Evolutionary conservation across 2,113 vertebrate genomes (phyloP).

Genomic region (Ellobius talpinus): DNA sequence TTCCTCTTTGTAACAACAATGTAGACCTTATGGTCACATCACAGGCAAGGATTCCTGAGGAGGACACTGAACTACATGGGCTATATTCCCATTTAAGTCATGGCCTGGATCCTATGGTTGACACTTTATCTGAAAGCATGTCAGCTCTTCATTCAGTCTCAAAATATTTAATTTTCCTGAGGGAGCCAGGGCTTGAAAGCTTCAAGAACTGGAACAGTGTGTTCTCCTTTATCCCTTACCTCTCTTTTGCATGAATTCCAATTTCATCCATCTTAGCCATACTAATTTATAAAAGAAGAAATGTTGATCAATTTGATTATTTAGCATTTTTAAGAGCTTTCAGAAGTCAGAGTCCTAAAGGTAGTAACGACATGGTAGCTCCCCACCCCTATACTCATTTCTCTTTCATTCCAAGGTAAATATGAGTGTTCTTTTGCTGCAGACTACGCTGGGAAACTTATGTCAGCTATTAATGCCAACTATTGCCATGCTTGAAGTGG

Average conservation of each 20-base stretch:
- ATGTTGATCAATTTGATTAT: slow-evolving; percentile 3
- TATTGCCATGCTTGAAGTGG: not conserved
- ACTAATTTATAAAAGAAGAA: slow-evolving; percentile 43
- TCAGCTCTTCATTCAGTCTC: not conserved
- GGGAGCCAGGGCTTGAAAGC: not conserved
- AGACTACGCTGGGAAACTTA: not conserved
- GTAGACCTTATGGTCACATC: not conserved
- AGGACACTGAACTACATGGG: not conserved
- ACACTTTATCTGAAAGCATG: not conserved
- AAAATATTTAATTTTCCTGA: not conserved
- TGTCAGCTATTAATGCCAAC: not conserved
- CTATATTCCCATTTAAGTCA: not conserved
- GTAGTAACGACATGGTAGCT: not conserved
- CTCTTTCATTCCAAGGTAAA: not conserved
- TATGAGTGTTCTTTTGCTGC: not conserved
- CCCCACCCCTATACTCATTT: not conserved
- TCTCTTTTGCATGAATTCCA: not conserved
- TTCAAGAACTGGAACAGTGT: not conserved
- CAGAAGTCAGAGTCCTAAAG: not conserved
- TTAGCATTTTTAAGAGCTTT: slow-evolving; percentile 30
- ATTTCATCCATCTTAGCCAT: not conserved
- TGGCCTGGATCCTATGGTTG: not conserved
- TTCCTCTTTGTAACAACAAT: not conserved
- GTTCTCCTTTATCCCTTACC: not conserved
- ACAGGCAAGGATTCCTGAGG: not conserved